Evolutionary conservation across 2,888 invertebrate species (phyloP), one percentile per base, ranked within the genome.

Genomic region (Abrostola tripartita): DNA sequence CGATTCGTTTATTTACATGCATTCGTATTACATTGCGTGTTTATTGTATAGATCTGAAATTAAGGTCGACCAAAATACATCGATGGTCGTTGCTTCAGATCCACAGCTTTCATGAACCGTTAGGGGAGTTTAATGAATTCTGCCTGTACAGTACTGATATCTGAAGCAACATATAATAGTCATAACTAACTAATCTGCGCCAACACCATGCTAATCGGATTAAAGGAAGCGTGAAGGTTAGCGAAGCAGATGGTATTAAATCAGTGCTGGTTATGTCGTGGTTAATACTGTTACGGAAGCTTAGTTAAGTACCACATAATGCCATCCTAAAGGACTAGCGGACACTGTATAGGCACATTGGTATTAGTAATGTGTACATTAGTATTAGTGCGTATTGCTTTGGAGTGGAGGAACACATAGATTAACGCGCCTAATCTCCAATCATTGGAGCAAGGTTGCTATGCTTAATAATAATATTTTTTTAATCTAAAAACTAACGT

Each of bases 181-280:
- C 57, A 62, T 61, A 72, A 62, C 47, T 64, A 66, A 52, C 57
- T 61, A 65, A 71, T 78, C 76, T 61, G 56, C 61, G 51, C 36
- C 58, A 57, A 67, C 52, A 59, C 71, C 58, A 44, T 47, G 62
- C 10, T 75, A 78, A 79, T 75, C 79, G 63, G 75, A 71, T 79
- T 75, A 78, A 62, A 72, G 69, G 68, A 70, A 71, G 71, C 67
- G 68, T 57, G 65, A 78, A 76, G 79, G 58, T 63, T 57, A 68
- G 51, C 57, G 74, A 71, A 69, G 68, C 79, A 71, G 58, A 72
- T 62, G 55, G 68, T 63, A 76, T 78, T 79, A 73, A 73, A 69
- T 80, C 75, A 68, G 71, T 38, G 36, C 41, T 71, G 70, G 61
- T 65, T 78, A 76, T 81, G 68, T 70, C 62, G 66, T 62, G 74